Evolutionary conservation across 2,797 vertebrate species (phyloP).

Genomic region (Iguana delicatissima): DNA sequence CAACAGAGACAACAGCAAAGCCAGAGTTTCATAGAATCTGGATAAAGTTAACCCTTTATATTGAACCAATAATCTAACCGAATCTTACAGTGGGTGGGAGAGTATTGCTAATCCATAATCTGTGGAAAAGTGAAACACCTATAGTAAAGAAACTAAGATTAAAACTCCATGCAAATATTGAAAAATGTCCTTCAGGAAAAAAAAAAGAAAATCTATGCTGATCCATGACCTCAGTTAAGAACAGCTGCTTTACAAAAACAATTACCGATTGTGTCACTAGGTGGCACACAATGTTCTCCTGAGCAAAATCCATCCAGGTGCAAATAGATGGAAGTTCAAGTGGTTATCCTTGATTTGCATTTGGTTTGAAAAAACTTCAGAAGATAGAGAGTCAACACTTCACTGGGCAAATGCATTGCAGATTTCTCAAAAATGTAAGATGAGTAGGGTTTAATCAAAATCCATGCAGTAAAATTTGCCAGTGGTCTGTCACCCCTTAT

Average conservation of each 20-base stretch:
- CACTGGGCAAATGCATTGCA: neutral
- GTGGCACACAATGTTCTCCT: slow-evolving; percentile 15
- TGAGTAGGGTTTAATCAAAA: neutral
- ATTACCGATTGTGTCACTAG: slow-evolving; percentile 16
- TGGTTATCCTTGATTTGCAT: neutral
- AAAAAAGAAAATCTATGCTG: accelerated
- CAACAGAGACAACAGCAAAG: slow-evolving; percentile 58
- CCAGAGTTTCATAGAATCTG: slow-evolving; percentile 61
- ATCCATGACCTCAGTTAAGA: neutral
- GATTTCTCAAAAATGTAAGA: neutral
- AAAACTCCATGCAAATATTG: slow-evolving; percentile 2
- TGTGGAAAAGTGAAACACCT: neutral
- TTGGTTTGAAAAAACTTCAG: neutral
- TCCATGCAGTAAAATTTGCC: neutral
- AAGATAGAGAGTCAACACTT: neutral
- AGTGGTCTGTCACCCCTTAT: neutral
- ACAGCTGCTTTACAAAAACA: slow-evolving; percentile 18
- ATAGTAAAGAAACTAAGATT: neutral
- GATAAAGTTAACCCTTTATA: slow-evolving; percentile 45
- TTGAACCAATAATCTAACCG: slow-evolving; percentile 36
- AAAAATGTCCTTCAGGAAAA: slow-evolving; percentile 18
- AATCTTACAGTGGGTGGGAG: slow-evolving; percentile 6
- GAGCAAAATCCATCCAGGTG: slow-evolving; percentile 18
- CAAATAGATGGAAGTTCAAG: neutral
- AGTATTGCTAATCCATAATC: slow-evolving; percentile 36